Evolutionary conservation across 2,113 vertebrate species (phyloP), one percentile per base, ranked within the genome.

Genomic region (Leucopsar rothschildi): DNA sequence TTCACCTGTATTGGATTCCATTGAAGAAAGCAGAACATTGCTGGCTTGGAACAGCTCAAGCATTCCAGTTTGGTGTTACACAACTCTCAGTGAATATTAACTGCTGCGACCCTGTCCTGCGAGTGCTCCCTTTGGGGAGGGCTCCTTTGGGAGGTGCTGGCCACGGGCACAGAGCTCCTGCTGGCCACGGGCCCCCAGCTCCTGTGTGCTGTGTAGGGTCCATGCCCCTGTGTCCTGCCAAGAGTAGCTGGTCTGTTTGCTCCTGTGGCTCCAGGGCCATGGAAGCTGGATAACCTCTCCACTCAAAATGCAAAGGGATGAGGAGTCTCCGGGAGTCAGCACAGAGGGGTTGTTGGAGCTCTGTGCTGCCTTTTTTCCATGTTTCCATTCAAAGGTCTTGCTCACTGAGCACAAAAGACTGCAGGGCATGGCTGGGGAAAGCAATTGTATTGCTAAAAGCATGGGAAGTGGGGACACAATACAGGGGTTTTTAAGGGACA

Each of bases 351-450:
- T 61, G 19, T 9, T n/a, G 45, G 37, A 80, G 78, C 49, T 52
- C 69, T 29, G 7, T 3, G 25, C 35, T 55, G 14, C 57, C 60
- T 50, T 53, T 78, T 49, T 17, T 7, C 25, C 11, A 0, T 33
- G 27, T 52, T 90, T 23, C 31, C 29, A 35, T 52, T 61, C 40
- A 33, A 28, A 25, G 9, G 20, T 53, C 53, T 85, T 35, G 33
- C 49, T 79, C 29, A 15, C 47, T 5, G 44, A 44, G 47, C 22
- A 59, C 69, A 28, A 63, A 45, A 31, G 56, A 24, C 16, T 23
- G 1, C 1, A 14, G 10, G 15, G 16, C 0, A 0, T 17, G 35
- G 24, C 0, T 1, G 18, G 15, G 20, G 22, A 45, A 72, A 50
- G 49, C 33, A 69, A 14, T 12, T 55, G 22, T 76, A 12, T 18